Base-by-base conservation (phyloP, 2,797 vertebrate species). In the Pygocentrus nattereri region DNA sequence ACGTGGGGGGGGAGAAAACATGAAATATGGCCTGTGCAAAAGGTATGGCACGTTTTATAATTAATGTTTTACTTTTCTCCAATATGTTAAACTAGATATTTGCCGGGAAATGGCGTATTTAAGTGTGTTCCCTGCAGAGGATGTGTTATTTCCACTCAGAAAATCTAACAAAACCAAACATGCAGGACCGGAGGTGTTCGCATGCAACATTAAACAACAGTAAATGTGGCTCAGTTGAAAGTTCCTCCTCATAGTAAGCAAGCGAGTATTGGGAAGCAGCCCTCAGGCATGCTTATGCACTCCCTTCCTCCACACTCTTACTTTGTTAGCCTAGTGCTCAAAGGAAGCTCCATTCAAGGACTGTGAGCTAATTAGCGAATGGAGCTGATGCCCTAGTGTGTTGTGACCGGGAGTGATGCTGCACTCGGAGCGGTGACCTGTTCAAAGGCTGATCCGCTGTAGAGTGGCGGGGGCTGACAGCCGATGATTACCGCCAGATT, bases 341-440 rank as follows among this genome's bases (percentile, higher is more conserved):
- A 34, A 67, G 19, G 19, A 30, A 65, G 25, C 88, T 90, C 87
- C 87, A 88, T 92, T 88, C 76, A 84, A 90, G 90, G 90, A 93
- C 88, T 89, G 82, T 80, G 76, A 25, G 85, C 89, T 93, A 91
- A 93, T 94, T 92, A 93, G 91, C 90, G 90, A 89, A 83, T 84
- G 88, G 87, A 86, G 84, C 91, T 91, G 89, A 90, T 25, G 18
- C 15, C 64, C 91, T 90, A 87, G 89, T 87, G 86, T 86, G 88
- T 90, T 87, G 88, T 87, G 87, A 90, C 83, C 59, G 84, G 86
- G 82, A 58, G 47, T 38, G 67, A n/a, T 49, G 38, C 16, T n/a
- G 81, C 80, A 21, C 84, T 72, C 87, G 85, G 91, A 91, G 87
- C 79, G 87, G 85, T 89, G 92, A 91, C 90, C 90, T 87, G 85